These are phyloP conservation scores for Drosophila maculinotata DNA, from an alignment of 2,888 invertebrate genomes.

Conservation along the genomic window DNA sequence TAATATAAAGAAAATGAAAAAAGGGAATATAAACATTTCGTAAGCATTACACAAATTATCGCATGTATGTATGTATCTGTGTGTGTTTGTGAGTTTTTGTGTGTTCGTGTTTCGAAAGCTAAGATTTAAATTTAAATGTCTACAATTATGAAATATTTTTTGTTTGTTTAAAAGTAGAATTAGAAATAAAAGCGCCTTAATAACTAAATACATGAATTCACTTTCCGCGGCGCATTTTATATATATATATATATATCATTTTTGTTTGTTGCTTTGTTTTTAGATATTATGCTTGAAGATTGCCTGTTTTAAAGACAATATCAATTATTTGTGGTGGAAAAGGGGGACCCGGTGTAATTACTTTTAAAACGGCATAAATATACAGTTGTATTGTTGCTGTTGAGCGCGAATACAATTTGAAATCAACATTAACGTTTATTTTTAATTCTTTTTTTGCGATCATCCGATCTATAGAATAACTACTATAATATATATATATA, in stretches of 20 bases:
- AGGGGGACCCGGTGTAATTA: slow-evolving; percentile 1
- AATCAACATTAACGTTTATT: slow-evolving; percentile 32
- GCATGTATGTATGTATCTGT: slow-evolving; percentile 12
- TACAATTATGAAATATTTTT: slow-evolving; percentile 53
- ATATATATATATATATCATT: slow-evolving; percentile 13
- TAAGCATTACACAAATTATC: slow-evolving; percentile 25
- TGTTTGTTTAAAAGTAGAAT: slow-evolving; percentile 42
- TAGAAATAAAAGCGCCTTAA: slow-evolving; percentile 64
- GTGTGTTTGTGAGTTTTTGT: slow-evolving; percentile 14
- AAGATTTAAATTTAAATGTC: slow-evolving; percentile 36
- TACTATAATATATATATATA: slow-evolving; percentile 41
- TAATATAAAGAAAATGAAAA: slow-evolving; percentile 39
- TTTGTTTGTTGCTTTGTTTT: slow-evolving; percentile 8
- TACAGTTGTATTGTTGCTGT: slow-evolving; percentile 37
- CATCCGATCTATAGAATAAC: slow-evolving; percentile 34
- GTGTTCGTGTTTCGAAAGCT: slow-evolving; percentile 23
- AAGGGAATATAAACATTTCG: slow-evolving; percentile 43
- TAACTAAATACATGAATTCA: slow-evolving; percentile 65
- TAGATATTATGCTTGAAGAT: slow-evolving; percentile 23
- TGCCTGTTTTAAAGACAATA: slow-evolving; percentile 16
- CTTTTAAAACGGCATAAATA: slow-evolving; percentile 35
- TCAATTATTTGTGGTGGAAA: slow-evolving; percentile 21
- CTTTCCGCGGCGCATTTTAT: slow-evolving; percentile 35
- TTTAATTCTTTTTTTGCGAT: slow-evolving; percentile 32
- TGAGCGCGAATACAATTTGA: slow-evolving; percentile 40